These are phyloP conservation scores for Nebria brevicollis DNA, from an alignment of 2,888 invertebrate genomes.

Conservation along the genomic window DNA sequence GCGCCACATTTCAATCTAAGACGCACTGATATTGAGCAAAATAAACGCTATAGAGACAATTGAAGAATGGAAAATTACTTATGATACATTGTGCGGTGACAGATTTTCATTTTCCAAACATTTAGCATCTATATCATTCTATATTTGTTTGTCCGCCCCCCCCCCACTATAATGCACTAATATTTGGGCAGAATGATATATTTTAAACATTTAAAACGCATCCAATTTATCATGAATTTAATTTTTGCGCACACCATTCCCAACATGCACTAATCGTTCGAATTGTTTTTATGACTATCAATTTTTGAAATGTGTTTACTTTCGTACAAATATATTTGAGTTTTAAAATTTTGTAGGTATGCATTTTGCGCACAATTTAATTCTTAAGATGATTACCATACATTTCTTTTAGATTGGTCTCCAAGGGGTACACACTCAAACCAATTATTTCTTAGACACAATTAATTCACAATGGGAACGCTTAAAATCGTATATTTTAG, in stretches of 20 bases:
- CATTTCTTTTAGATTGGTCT: slow-evolving; percentile 63
- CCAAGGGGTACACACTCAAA: slow-evolving; percentile 64
- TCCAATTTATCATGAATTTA: neutral
- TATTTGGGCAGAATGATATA: neutral
- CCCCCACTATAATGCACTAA: neutral
- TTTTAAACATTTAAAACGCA: neutral
- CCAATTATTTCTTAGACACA: slow-evolving; percentile 68
- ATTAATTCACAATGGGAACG: slow-evolving; percentile 69
- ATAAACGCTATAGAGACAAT: neutral
- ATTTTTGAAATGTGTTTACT: neutral
- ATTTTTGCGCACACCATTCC: neutral
- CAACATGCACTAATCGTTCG: too few relatives aligned
- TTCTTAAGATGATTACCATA: neutral
- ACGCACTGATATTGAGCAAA: too few relatives aligned
- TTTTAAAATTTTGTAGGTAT: neutral
- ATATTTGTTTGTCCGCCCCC: neutral
- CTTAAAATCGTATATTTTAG: slow-evolving; percentile 69
- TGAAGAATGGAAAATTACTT: neutral
- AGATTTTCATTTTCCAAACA: neutral
- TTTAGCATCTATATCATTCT: neutral
- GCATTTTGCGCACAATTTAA: neutral
- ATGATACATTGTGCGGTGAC: neutral
- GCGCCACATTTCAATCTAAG: too few relatives aligned
- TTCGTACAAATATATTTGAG: neutral
- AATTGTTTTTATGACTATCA: neutral